These are phyloP conservation scores for Apodemia zela DNA, from an alignment of 2,888 invertebrate genomes.

Conservation along the genomic window DNA sequence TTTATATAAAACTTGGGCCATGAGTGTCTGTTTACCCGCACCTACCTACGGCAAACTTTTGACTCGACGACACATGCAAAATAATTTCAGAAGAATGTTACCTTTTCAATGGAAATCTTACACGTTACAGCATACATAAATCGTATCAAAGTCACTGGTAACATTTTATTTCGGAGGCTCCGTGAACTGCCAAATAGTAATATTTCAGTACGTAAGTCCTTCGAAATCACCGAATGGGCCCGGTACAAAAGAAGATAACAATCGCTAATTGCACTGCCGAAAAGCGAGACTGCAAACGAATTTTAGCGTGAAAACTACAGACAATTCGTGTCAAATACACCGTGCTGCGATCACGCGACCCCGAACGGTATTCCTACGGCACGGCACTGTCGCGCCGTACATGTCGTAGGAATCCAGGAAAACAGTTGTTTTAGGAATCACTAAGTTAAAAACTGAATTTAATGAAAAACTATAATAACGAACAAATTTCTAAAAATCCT, in stretches of 20 bases:
- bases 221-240: conserved; percentile 19
- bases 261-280: conserved; percentile 68
- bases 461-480: too few relatives aligned
- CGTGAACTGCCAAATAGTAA: conserved; percentile 20
- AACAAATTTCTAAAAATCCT: too few relatives aligned
- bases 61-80: too few relatives aligned
- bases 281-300: conserved; percentile 62
- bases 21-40: too few relatives aligned
- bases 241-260: conserved; percentile 47
- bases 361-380: conserved; percentile 13
- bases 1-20: too few relatives aligned
- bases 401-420: neutral
- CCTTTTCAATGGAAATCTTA: too few relatives aligned
- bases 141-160: neutral
- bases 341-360: conserved; percentile 56
- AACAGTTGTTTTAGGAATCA: neutral
- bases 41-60: too few relatives aligned
- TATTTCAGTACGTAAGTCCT: conserved; percentile 18
- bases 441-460: too few relatives aligned
- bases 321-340: conserved; percentile 63
- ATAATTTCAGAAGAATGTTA: too few relatives aligned
- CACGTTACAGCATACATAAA: neutral
- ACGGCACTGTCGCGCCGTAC: conserved; percentile 12
- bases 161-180: conserved; percentile 3
- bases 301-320: conserved; percentile 71